Conservation (phyloP, 2,888 invertebrate species). For the Platypus cylindrus region DNA sequence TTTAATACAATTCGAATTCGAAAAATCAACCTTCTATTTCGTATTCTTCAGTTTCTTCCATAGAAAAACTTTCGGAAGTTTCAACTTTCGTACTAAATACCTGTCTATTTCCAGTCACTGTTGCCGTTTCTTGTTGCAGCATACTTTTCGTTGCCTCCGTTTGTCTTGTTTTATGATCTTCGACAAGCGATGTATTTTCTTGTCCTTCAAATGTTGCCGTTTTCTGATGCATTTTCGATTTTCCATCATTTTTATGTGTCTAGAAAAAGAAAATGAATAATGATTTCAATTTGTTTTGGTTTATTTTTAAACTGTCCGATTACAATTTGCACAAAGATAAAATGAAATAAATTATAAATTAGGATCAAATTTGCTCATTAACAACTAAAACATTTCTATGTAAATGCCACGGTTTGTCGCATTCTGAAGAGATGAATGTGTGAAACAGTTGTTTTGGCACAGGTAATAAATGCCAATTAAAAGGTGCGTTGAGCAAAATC, state of each 20-base stretch:
- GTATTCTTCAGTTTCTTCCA: slow-evolving; percentile 34
- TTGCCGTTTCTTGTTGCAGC: slow-evolving; percentile 24
- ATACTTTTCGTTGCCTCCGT: slow-evolving; percentile 28
- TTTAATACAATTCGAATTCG: no score
- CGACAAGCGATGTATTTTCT: slow-evolving; percentile 29
- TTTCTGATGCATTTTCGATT: slow-evolving; percentile 31
- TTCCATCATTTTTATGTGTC: slow-evolving; percentile 31
- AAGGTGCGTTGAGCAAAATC: slow-evolving; percentile 21
- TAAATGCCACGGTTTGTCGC: no score
- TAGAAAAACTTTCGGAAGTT: slow-evolving; percentile 32
- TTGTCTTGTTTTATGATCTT: slow-evolving; percentile 29
- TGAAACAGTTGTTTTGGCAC: slow-evolving; percentile 23
- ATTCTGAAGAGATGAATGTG: slow-evolving; percentile 21
- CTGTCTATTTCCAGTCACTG: slow-evolving; percentile 28
- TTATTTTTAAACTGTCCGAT: no score
- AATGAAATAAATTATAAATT: no score
- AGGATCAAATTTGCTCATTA: no score
- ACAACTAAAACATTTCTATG: no score
- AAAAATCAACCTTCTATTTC: slow-evolving; percentile 25
- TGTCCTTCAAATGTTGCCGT: slow-evolving; percentile 31
- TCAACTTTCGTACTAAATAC: slow-evolving; percentile 30
- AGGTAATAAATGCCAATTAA: slow-evolving; percentile 26
- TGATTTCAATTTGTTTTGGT: no score
- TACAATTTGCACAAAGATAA: no score
- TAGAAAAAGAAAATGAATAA: no score